Conservation (phyloP, 1,140 invertebrate species). For the Brachionus angularis region DNA sequence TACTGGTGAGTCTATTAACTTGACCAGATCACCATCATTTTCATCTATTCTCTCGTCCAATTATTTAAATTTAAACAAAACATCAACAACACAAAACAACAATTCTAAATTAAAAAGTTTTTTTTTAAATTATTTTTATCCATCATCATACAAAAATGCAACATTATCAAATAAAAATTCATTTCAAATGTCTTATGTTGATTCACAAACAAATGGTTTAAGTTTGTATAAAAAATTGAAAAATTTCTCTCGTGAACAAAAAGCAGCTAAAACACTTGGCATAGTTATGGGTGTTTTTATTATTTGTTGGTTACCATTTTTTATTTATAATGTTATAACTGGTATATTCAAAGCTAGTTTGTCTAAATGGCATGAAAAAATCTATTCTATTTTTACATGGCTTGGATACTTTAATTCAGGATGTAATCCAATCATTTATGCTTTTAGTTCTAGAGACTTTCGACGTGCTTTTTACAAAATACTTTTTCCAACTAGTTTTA, state of each 20-base stretch:
- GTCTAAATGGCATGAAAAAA: background rate
- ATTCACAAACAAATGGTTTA: no score
- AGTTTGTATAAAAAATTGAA: slow-evolving; percentile 20
- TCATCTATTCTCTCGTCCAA: no score
- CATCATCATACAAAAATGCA: no score
- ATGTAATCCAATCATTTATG: slow-evolving; percentile 92
- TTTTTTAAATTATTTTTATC: no score
- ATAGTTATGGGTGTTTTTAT: slow-evolving; percentile 58
- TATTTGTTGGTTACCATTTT: slow-evolving; percentile 58
- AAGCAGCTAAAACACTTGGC: slow-evolving; percentile 62
- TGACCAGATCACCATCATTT: no score
- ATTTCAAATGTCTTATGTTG: no score
- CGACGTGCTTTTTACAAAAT: slow-evolving; percentile 64
- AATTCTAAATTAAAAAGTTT: no score
- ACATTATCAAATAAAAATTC: no score
- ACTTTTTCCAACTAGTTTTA: slow-evolving; percentile 46
- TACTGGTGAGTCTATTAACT: no score
- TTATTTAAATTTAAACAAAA: no score
- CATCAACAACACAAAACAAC: no score
- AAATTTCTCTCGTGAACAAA: slow-evolving; percentile 65
- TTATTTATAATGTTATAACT: slow-evolving; percentile 53
- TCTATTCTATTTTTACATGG: slow-evolving; percentile 41
- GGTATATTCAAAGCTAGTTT: slow-evolving; percentile 49
- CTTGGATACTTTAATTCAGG: slow-evolving; percentile 42
- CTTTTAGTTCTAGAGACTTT: slow-evolving; percentile 91